Evolutionary conservation across 2,797 vertebrate species (phyloP).

Genomic region (Apodemus agrarius): DNA sequence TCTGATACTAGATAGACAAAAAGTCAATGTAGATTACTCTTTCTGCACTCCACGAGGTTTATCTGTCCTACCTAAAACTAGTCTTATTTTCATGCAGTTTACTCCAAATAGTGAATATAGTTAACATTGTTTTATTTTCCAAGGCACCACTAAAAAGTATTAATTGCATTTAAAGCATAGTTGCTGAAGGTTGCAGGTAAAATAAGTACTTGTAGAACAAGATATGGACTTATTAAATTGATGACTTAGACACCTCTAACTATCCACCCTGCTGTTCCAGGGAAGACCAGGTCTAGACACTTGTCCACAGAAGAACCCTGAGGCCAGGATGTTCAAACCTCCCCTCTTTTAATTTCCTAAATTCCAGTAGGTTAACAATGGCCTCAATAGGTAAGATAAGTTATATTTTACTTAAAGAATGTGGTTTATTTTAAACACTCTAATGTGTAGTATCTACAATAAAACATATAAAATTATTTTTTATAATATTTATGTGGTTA

Average conservation of each 20-base stretch:
- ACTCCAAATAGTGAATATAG: neutral
- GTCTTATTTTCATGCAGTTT: neutral
- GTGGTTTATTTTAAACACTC: neutral
- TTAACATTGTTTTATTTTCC: neutral
- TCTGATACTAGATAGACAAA: neutral
- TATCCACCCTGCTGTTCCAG: neutral
- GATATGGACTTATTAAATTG: neutral
- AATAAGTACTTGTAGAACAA: neutral
- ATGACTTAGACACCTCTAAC: neutral
- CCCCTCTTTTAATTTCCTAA: neutral
- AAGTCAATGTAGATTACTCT: neutral
- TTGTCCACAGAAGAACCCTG: neutral
- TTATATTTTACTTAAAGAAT: neutral
- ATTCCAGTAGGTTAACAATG: neutral
- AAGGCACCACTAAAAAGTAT: neutral
- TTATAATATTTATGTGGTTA: neutral
- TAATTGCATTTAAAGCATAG: neutral
- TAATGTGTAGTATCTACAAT: neutral
- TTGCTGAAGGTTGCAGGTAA: neutral
- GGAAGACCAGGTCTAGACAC: neutral
- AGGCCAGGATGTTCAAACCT: neutral
- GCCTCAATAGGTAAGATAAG: neutral
- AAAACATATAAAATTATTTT: neutral
- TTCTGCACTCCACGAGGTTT: accelerated
- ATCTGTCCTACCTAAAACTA: neutral